A percentile compares a stretch with the other conserved stretches of the same genome.
Evolutionary conservation across 2,113 vertebrate genomes (phyloP).

Genomic region (Mastomys natalensis): DNA sequence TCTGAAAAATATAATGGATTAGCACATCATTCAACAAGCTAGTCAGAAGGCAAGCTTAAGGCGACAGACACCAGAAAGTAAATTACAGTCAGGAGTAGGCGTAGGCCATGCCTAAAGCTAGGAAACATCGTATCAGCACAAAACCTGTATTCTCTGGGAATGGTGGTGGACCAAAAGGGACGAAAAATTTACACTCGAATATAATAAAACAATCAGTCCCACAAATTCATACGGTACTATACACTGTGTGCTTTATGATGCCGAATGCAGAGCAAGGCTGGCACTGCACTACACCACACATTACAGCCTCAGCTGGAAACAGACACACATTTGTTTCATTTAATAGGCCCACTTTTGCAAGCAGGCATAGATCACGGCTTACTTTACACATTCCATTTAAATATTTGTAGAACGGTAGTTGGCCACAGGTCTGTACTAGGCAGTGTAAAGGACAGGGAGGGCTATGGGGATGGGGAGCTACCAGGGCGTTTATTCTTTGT

Average conservation of each 20-base stretch:
- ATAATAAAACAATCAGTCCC: conserved; percentile 87
- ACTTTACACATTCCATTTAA: conserved; percentile 74
- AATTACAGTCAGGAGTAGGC: conserved; percentile 92
- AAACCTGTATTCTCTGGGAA: conserved; percentile 86
- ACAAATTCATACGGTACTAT: conserved; percentile 74
- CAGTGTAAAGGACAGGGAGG: not conserved
- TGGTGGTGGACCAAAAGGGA: conserved; percentile 81
- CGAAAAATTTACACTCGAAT: conserved; percentile 85
- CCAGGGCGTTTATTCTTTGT: not conserved
- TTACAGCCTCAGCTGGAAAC: conserved; percentile 63
- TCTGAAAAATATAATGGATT: conserved; percentile 98
- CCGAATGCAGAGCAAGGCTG: conserved; percentile 65
- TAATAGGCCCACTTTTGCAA: conserved; percentile 72
- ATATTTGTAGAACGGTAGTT: conserved; percentile 25
- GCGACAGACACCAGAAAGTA: conserved; percentile 94
- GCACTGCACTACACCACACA: not conserved
- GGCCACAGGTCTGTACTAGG: conserved; percentile 25
- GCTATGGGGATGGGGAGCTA: accelerated
- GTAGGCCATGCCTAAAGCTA: conserved; percentile 91
- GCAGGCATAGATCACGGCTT: conserved; percentile 47
- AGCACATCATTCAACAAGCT: conserved; percentile 96
- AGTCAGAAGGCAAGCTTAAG: conserved; percentile 93
- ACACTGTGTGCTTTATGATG: conserved; percentile 75
- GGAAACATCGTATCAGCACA: conserved; percentile 92
- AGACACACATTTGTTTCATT: conserved; percentile 60